phyloP scores from a whole-genome alignment of 2,888 invertebrate species.

The Pyralis farinalis region DNA sequence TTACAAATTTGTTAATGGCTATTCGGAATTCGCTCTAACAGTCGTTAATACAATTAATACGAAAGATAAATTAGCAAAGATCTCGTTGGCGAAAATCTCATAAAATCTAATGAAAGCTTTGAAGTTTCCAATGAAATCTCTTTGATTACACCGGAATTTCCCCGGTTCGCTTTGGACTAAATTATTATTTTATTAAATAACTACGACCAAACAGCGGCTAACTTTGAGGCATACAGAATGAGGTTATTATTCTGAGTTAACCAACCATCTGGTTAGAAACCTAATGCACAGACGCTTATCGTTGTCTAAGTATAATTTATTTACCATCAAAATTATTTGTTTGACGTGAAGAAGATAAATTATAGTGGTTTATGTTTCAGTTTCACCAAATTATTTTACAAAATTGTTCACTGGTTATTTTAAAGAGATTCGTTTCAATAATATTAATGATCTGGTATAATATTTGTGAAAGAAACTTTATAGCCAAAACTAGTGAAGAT shows the following conservation, averaged over 20 bases:
- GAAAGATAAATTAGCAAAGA: slow-evolving; percentile 34
- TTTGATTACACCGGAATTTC: slow-evolving; percentile 33
- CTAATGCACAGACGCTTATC: not conserved
- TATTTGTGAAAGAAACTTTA: no score
- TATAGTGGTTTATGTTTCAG: not conserved
- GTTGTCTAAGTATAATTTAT: not conserved
- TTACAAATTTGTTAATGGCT: slow-evolving; percentile 27
- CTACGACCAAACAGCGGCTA: slow-evolving; percentile 16
- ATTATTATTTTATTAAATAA: slow-evolving; percentile 30
- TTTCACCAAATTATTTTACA: no score
- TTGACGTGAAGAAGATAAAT: not conserved
- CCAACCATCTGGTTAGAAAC: not conserved
- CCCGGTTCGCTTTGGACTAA: slow-evolving; percentile 19
- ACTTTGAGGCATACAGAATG: slow-evolving; percentile 26
- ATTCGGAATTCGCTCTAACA: slow-evolving; percentile 20
- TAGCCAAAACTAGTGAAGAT: no score
- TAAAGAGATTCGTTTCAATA: no score
- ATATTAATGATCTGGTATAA: no score
- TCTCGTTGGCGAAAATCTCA: slow-evolving; percentile 32
- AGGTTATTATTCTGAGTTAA: slow-evolving; percentile 7
- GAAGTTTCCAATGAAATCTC: slow-evolving; percentile 35
- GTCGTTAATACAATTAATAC: slow-evolving; percentile 29
- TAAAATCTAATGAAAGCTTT: slow-evolving; percentile 41
- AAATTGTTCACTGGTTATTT: no score
- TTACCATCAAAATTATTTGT: not conserved